phyloP scores from a whole-genome alignment of 92 coral and sea anemone species.

The Actinostola sp. region DNA sequence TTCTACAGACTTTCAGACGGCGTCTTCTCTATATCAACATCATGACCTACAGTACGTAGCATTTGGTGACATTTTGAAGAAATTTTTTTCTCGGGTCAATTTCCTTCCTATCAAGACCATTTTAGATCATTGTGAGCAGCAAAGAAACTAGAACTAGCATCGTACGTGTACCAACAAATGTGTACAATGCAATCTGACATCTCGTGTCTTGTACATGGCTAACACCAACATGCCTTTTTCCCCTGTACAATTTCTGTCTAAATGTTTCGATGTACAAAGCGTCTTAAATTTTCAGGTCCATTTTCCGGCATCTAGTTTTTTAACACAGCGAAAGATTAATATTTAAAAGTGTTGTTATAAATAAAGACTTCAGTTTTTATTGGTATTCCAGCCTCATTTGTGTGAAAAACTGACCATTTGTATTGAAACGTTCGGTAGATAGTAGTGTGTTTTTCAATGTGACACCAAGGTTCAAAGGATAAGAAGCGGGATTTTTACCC shows the following conservation, averaged over 20 bases:
- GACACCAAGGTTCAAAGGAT: neutral
- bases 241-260: neutral
- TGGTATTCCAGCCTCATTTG: neutral
- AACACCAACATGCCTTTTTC: too few relatives aligned
- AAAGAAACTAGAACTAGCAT: neutral
- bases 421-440: too few relatives aligned
- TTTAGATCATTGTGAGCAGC: neutral
- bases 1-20: neutral
- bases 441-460: neutral
- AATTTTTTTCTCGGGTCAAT: too few relatives aligned
- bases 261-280: neutral
- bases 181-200: neutral
- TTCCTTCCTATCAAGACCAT: neutral
- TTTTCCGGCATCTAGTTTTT: neutral
- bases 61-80: too few relatives aligned
- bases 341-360: slow-evolving; percentile 4
- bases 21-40: slow-evolving; percentile 1
- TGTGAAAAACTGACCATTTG: neutral
- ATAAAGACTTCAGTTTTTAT: neutral
- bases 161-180: neutral
- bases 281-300: neutral
- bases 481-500: neutral
- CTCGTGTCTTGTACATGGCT: neutral
- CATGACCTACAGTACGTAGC: too few relatives aligned
- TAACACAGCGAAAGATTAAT: slow-evolving; percentile 7